Evolutionary conservation across 2,797 vertebrate species (phyloP).

Genomic region (Lophius americanus): DNA sequence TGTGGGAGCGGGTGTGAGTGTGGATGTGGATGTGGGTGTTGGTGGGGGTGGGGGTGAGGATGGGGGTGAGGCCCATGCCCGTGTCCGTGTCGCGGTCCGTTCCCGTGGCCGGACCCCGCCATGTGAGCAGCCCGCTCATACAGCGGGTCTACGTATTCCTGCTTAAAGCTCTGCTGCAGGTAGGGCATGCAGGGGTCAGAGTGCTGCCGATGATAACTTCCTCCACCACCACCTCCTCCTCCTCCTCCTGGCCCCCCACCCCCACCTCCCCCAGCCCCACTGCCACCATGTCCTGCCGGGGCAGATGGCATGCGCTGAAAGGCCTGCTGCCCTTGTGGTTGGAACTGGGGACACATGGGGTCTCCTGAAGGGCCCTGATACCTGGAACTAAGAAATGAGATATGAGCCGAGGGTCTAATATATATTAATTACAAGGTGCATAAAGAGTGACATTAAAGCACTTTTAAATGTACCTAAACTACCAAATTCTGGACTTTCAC

Average conservation of each 20-base stretch:
- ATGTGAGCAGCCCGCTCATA: constrained; percentile 85
- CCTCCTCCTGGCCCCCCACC: constrained; percentile 65
- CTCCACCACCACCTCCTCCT: constrained; percentile 19
- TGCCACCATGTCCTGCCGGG: constrained; percentile 64
- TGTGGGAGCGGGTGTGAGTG: constrained; percentile 72
- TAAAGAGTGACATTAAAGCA: too few species aligned
- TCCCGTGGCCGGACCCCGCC: constrained; percentile 59
- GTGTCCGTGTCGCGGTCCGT: constrained; percentile 45
- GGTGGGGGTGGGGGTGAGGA: constrained; percentile 34
- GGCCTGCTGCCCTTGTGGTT: constrained; percentile 83
- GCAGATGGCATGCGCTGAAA: constrained; percentile 83
- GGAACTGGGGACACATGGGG: constrained; percentile 85
- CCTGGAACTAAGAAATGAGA: constrained; percentile 74
- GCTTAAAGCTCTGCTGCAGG: constrained; percentile 92
- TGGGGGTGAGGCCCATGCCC: constrained; percentile 40
- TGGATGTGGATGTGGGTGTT: constrained; percentile 35
- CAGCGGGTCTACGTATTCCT: constrained; percentile 89
- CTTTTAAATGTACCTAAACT: too few species aligned
- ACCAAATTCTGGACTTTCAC: too few species aligned
- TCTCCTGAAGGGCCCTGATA: constrained; percentile 87
- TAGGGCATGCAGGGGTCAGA: constrained; percentile 89
- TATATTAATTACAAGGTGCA: background rate
- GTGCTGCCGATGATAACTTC: constrained; percentile 85
- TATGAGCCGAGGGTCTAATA: background rate
- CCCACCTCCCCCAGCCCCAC: constrained; percentile 53